Evolutionary conservation across 2,797 vertebrate species (phyloP).

Genomic region (Rhodeus uyekii): DNA sequence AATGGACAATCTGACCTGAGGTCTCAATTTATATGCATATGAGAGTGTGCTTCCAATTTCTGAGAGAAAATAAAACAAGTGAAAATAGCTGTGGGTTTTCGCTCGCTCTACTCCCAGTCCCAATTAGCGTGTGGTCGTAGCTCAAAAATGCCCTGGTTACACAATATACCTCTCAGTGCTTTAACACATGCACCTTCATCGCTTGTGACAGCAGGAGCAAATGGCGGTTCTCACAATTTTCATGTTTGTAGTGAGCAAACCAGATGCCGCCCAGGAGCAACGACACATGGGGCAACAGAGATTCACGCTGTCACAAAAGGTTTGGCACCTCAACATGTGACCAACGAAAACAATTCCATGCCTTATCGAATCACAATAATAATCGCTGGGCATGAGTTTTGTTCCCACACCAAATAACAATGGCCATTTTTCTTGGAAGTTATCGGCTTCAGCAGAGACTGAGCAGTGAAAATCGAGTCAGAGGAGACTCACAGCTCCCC

Average conservation of each 20-base stretch:
- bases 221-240: conserved; percentile 52
- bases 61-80: neutral
- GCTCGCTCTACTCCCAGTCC: conserved; percentile 58
- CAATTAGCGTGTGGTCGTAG: conserved; percentile 71
- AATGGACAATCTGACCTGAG: conserved; percentile 60
- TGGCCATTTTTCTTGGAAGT: neutral
- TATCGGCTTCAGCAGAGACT: neutral
- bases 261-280: conserved; percentile 15
- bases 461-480: neutral
- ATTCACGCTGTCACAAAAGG: conserved; percentile 41
- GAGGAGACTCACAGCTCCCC: conserved; percentile 12
- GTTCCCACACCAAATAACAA: neutral
- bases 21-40: conserved; percentile 43
- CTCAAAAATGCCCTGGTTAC: conserved; percentile 66
- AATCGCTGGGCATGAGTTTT: neutral
- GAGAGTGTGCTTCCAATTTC: conserved; percentile 23
- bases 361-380: neutral
- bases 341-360: conserved; percentile 41
- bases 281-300: conserved; percentile 42
- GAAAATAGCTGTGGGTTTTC: conserved; percentile 2
- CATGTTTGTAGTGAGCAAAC: conserved; percentile 43
- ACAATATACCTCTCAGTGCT: conserved; percentile 40
- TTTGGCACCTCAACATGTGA: conserved; percentile 54
- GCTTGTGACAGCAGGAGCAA: conserved; percentile 54
- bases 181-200: conserved; percentile 45